Conservation (phyloP, 2,797 vertebrate genomes). For the Denticeps clupeoides region DNA sequence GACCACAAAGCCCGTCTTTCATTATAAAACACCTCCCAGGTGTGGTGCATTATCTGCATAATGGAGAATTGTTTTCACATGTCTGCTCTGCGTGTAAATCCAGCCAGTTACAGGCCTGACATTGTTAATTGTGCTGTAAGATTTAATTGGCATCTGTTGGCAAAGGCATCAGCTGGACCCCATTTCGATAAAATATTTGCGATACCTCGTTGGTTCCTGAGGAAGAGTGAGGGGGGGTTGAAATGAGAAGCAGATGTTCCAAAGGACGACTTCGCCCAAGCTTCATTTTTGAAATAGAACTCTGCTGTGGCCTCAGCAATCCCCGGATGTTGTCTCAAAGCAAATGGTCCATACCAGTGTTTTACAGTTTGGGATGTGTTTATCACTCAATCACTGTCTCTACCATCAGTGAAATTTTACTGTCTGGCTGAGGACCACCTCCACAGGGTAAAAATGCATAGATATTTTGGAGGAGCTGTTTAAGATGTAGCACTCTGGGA, state of each 20-base stretch:
- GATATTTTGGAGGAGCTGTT: no score
- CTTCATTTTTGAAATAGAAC: no score
- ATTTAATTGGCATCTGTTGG: conserved; percentile 36
- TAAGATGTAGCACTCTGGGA: no score
- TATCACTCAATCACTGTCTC: no score
- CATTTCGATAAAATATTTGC: conserved; percentile 39
- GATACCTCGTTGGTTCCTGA: conserved; percentile 35
- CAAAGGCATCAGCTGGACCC: conserved; percentile 41
- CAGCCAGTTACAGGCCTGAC: not conserved
- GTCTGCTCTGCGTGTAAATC: not conserved
- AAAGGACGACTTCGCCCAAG: no score
- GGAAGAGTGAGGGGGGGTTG: conserved; percentile 31
- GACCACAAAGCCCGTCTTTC: conserved; percentile 12
- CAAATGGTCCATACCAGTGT: no score
- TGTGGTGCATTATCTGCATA: conserved; percentile 21
- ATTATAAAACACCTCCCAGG: conserved; percentile 21
- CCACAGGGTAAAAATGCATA: no score
- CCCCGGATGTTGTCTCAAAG: no score
- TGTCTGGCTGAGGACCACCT: no score
- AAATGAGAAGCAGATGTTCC: conserved; percentile 54
- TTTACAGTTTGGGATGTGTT: no score
- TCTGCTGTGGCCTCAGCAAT: no score
- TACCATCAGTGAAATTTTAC: no score
- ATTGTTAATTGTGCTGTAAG: conserved; percentile 6
- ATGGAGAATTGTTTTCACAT: conserved; percentile 30